phyloP scores from a whole-genome alignment of 1,140 invertebrate genomes.

The Elysia chlorotica region DNA sequence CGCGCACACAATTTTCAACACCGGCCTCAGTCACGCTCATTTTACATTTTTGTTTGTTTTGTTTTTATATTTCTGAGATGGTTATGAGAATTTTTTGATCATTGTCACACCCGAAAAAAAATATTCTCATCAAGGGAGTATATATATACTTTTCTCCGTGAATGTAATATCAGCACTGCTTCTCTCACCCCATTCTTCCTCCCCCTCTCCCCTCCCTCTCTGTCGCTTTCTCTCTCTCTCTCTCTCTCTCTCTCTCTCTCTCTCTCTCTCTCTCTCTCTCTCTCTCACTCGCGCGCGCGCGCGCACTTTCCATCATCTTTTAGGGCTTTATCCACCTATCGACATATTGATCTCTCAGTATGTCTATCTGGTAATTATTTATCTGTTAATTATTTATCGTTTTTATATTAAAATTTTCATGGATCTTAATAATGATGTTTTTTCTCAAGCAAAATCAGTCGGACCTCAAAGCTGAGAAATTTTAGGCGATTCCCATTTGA shows the following conservation, averaged over 20 bases:
- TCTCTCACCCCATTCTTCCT: background rate
- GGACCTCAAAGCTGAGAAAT: background rate
- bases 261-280: background rate
- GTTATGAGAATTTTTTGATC: no score
- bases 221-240: slow-evolving; percentile 8
- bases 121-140: no score
- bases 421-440: background rate
- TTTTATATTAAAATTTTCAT: background rate
- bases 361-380: background rate
- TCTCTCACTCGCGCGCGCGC: background rate
- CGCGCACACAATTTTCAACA: no score
- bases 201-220: background rate
- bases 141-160: no score
- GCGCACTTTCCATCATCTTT: background rate
- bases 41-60: no score
- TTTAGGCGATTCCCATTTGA: background rate
- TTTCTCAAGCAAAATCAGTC: no score
- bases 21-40: no score
- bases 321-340: no score
- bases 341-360: background rate
- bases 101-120: no score
- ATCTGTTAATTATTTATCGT: background rate
- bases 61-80: no score
- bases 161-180: no score
- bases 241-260: background rate